phyloP scores from a whole-genome alignment of 2,888 invertebrate genomes.

The Drosophila hawaiiensis region DNA sequence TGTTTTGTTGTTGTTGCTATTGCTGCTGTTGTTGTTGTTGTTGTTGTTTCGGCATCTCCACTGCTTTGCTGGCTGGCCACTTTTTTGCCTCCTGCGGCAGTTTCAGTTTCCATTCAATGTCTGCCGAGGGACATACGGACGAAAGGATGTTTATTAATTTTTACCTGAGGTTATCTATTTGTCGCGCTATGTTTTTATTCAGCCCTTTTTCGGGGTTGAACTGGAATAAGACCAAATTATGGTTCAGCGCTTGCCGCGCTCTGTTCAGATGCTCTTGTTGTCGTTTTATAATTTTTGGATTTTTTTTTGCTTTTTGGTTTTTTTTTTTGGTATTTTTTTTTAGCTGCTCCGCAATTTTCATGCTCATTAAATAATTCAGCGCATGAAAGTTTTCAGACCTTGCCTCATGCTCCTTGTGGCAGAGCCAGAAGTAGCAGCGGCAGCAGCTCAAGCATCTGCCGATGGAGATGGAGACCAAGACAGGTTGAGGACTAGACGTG shows the following conservation, averaged over 20 bases:
- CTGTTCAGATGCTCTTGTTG: slow-evolving; percentile 12
- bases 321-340: slow-evolving; percentile 52
- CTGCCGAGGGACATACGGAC: slow-evolving; percentile 18
- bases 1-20: slow-evolving; percentile 42
- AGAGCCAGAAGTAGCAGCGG: background rate
- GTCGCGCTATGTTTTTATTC: slow-evolving; percentile 70
- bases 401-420: background rate
- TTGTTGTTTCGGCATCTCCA: slow-evolving; percentile 38
- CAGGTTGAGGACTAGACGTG: slow-evolving; percentile 13
- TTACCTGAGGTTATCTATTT: slow-evolving; percentile 81
- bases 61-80: slow-evolving; percentile 1
- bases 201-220: slow-evolving; percentile 66
- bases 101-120: slow-evolving; percentile 16
- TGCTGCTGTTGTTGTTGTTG: slow-evolving; percentile 12
- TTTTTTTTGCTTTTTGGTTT: slow-evolving; percentile 7
- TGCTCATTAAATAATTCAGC: slow-evolving; percentile 78
- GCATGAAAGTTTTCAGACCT: slow-evolving; percentile 57
- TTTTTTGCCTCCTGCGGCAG: slow-evolving; percentile 41
- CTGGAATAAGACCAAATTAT: slow-evolving; percentile 21
- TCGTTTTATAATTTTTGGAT: slow-evolving; percentile 18
- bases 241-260: slow-evolving; percentile 9
- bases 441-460: slow-evolving; percentile 17
- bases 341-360: slow-evolving; percentile 68
- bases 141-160: slow-evolving; percentile 76
- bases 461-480: background rate